Base-by-base conservation (phyloP, 92 coral and sea anemone genomes). In the Metridium senile region DNA sequence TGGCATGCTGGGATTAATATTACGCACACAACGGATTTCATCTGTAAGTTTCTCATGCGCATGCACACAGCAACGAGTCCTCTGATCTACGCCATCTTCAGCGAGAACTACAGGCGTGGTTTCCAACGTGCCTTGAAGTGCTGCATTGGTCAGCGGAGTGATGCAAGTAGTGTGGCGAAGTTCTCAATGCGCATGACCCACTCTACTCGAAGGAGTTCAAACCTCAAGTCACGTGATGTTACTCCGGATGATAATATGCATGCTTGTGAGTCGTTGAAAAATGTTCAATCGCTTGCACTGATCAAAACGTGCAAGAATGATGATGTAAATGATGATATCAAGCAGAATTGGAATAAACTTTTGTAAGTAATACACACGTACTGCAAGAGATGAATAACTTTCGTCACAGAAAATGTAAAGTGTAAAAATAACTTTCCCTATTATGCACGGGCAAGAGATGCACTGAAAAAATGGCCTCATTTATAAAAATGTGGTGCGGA, bases 31-130 rank as follows among this genome's bases (percentile, higher is more conserved):
- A 33, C 84, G 34, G 29, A 78, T 63, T 79, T 82, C 74, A 21
- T 82, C 56, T 86, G 91, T 25, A 78, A 58, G 83, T 80, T 87
- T 19, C 80, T 90, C 33, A 90, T 90, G 96, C 74, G 96, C 57
- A 74, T 88, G 66, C 89, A 86, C 76, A 79, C 93, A 7, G 85
- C 86, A 27, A 58, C 86, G 54, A 91, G 89, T 68, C 97, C 97
- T 27, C 47, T 75, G 11, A 81, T 91, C 2, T 91, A 87, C 68
- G 97, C 90, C 32, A 52, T 78, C 32, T 88, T 91, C 74, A 91
- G 97, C 59, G 92, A 91, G 58, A 91, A 91, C 75, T 91, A 91
- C 64, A 92, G 97, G 59, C 85, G 81, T 30, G 97, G 88, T 3
- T 84, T 91, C 66, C 89, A 85, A 59, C 52, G 49, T 64, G 72